Evolutionary conservation across 2,113 vertebrate species (phyloP).

Genomic region (Hyaena hyaena): DNA sequence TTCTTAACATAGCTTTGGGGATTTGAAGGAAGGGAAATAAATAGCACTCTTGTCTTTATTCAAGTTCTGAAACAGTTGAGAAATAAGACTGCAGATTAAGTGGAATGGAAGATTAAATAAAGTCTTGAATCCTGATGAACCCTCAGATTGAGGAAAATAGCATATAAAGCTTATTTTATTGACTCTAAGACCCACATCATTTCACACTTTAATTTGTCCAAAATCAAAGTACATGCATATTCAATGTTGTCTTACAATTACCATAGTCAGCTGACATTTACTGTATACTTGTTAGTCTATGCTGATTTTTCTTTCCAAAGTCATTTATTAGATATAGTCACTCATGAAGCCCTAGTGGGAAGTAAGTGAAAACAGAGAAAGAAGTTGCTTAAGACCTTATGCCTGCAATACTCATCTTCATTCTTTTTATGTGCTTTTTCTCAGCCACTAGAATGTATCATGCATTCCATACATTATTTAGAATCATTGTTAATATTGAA

Average conservation of each 20-base stretch:
- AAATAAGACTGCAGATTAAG: neutral
- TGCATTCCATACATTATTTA: neutral
- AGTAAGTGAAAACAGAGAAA: neutral
- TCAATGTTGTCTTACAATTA: neutral
- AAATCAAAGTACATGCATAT: neutral
- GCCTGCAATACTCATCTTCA: neutral
- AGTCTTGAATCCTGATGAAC: neutral
- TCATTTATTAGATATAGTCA: neutral
- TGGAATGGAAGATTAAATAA: neutral
- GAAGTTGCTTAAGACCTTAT: neutral
- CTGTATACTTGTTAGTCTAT: neutral
- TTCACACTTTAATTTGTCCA: neutral
- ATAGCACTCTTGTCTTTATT: neutral
- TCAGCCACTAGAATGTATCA: neutral
- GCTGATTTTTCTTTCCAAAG: neutral
- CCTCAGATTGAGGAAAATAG: neutral
- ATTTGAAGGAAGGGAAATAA: neutral
- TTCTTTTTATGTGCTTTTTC: neutral
- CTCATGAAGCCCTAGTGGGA: neutral
- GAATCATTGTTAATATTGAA: neutral
- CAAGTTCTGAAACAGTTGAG: neutral
- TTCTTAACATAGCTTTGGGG: neutral
- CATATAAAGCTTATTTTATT: neutral
- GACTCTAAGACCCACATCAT: neutral
- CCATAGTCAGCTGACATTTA: neutral